A percentile compares a stretch with the other conserved stretches of the same genome.
Conservation (phyloP, 1,140 invertebrate genomes). For the Apis florea region DNA sequence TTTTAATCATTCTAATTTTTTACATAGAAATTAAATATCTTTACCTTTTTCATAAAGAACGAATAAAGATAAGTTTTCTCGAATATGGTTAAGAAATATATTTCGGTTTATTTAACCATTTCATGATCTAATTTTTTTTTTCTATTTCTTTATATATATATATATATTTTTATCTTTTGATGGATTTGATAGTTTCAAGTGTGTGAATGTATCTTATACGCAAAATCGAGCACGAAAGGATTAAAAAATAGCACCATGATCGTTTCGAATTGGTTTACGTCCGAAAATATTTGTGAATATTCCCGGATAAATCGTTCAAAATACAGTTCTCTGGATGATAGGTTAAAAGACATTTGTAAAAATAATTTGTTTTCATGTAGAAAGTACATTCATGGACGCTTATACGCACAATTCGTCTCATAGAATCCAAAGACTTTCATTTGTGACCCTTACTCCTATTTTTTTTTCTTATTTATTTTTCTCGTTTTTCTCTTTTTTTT, state of each 20-base stretch:
- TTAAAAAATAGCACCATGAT: conserved; percentile 10
- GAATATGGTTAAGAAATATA: background rate
- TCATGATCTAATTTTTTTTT: no score
- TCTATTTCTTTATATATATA: no score
- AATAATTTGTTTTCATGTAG: conserved; percentile 36
- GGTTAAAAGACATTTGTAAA: conserved; percentile 36
- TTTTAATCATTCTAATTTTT: background rate
- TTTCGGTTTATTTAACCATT: background rate
- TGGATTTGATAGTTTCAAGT: no score
- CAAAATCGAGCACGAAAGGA: no score
- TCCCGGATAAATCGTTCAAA: conserved; percentile 32
- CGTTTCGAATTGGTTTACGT: conserved; percentile 3
- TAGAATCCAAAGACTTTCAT: conserved; percentile 36
- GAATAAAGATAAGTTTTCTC: no score
- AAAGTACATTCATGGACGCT: background rate
- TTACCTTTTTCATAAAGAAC: no score
- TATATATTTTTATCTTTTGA: no score
- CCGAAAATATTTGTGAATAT: background rate
- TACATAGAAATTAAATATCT: background rate
- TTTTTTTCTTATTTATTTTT: background rate
- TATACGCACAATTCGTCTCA: background rate
- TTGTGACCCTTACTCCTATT: conserved; percentile 30
- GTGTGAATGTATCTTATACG: no score
- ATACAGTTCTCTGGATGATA: conserved; percentile 24
- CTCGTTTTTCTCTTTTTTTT: background rate